Conservation (phyloP, 53 echinoderm and acorn worm species). For the Henricia sp. region DNA sequence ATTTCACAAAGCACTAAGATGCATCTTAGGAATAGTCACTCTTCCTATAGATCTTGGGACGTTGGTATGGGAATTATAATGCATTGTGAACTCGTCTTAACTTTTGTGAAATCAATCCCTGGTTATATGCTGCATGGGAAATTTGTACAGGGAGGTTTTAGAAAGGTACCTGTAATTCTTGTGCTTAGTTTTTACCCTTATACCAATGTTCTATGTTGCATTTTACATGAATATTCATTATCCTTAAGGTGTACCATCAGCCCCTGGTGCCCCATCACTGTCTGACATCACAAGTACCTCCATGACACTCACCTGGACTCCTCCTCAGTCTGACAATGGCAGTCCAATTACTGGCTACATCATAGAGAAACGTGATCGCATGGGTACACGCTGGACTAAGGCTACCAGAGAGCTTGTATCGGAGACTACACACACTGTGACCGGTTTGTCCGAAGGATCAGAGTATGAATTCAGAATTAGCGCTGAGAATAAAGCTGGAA, state of each 20-base stretch:
- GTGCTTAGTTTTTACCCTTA: too few species aligned
- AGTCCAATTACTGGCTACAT: conserved; percentile 80
- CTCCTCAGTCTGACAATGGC: conserved; percentile 79
- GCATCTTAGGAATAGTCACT: too few species aligned
- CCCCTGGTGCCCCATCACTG: conserved; percentile 77
- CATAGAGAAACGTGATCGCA: conserved; percentile 77
- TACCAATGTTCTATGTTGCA: too few species aligned
- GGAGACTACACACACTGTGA: conserved; percentile 70
- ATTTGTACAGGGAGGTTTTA: too few species aligned
- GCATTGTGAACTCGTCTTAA: background rate
- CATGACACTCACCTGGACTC: conserved; percentile 74
- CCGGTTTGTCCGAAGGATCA: conserved; percentile 76
- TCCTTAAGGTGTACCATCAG: conserved; percentile 84
- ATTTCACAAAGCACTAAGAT: too few species aligned
- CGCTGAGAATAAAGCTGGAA: conserved; percentile 94
- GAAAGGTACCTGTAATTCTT: too few species aligned
- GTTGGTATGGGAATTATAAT: too few species aligned
- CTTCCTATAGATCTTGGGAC: too few species aligned
- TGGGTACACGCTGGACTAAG: conserved; percentile 77
- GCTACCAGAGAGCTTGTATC: conserved; percentile 65
- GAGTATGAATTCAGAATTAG: conserved; percentile 94
- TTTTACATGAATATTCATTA: too few species aligned
- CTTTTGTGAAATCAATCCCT: background rate
- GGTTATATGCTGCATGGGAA: background rate
- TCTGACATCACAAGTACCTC: conserved; percentile 75